A percentile compares a stretch with the other conserved stretches of the same genome.
phyloP scores from a whole-genome alignment of 2,888 invertebrate species.

The Sipha maydis region DNA sequence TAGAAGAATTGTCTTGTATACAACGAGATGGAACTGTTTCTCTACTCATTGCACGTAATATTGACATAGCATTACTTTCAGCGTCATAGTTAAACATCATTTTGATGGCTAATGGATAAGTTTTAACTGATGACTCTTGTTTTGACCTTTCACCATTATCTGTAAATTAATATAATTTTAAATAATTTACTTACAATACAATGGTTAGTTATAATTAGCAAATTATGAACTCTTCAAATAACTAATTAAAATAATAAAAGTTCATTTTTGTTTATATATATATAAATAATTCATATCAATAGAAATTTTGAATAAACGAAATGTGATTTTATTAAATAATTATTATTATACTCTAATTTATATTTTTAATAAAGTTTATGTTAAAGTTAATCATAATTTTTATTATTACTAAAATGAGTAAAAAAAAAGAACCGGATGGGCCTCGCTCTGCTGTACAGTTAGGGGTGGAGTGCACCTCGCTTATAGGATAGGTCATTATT shows the following conservation, averaged over 20 bases:
- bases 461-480: no score
- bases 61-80: conserved; percentile 81
- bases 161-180: conserved; percentile 1
- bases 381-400: no score
- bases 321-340: no score
- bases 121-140: conserved; percentile 59
- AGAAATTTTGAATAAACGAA: no score
- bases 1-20: conserved; percentile 41
- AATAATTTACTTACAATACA: not conserved
- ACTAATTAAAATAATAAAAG: not conserved
- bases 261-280: not conserved
- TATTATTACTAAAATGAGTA: no score
- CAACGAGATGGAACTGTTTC: conserved; percentile 79
- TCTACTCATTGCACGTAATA: conserved; percentile 81
- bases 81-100: conserved; percentile 93
- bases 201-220: not conserved
- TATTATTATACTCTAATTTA: no score
- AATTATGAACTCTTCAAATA: not conserved
- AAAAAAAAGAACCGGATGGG: no score
- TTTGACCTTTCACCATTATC: conserved; percentile 8
- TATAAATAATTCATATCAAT: not conserved
- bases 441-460: no score
- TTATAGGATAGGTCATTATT: no score
- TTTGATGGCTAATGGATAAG: conserved; percentile 81
- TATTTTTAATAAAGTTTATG: no score